Percentiles rank a stretch among this genome's conserved stretches.
Evolutionary conservation across 2,888 invertebrate species (phyloP).

Genomic region (Anthophora plumipes): DNA sequence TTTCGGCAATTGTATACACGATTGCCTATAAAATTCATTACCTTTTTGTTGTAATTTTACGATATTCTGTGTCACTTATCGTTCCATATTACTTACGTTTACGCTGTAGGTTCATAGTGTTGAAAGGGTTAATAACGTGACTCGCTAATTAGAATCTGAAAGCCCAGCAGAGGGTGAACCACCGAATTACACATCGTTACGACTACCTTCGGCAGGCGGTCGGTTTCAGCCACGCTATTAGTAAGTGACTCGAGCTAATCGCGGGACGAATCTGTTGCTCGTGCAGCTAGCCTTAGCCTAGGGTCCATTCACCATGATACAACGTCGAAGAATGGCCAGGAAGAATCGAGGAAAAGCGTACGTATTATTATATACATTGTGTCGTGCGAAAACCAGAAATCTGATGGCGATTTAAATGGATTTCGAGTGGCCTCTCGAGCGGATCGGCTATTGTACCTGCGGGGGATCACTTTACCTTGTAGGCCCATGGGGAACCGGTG

Average conservation of each 20-base stretch:
- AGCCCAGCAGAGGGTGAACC: not conserved
- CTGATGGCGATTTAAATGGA: slow-evolving; percentile 81
- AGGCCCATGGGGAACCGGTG: not conserved
- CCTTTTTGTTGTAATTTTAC: too few species aligned
- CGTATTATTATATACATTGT: slow-evolving; percentile 53
- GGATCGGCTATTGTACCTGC: slow-evolving; percentile 57
- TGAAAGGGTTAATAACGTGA: not conserved
- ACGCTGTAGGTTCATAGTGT: too few species aligned
- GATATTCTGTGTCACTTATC: too few species aligned
- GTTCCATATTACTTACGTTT: too few species aligned
- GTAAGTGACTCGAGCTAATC: slow-evolving; percentile 51
- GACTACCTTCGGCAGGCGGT: not conserved
- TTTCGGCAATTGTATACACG: too few species aligned
- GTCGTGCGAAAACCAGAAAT: slow-evolving; percentile 71
- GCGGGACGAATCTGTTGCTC: slow-evolving; percentile 57
- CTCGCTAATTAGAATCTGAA: not conserved
- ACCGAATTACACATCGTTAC: slow-evolving; percentile 6
- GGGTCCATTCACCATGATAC: slow-evolving; percentile 27
- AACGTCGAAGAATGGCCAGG: slow-evolving; percentile 4
- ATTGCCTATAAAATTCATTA: too few species aligned
- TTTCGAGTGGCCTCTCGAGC: slow-evolving; percentile 72
- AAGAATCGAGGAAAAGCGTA: not conserved
- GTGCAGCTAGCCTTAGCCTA: not conserved
- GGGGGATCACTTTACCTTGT: slow-evolving; percentile 58
- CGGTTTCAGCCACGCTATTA: slow-evolving; percentile 27